Evolutionary conservation across 2,797 vertebrate genomes (phyloP), one percentile per base, ranked within the genome.

Genomic region (Cirrhinus molitorella): DNA sequence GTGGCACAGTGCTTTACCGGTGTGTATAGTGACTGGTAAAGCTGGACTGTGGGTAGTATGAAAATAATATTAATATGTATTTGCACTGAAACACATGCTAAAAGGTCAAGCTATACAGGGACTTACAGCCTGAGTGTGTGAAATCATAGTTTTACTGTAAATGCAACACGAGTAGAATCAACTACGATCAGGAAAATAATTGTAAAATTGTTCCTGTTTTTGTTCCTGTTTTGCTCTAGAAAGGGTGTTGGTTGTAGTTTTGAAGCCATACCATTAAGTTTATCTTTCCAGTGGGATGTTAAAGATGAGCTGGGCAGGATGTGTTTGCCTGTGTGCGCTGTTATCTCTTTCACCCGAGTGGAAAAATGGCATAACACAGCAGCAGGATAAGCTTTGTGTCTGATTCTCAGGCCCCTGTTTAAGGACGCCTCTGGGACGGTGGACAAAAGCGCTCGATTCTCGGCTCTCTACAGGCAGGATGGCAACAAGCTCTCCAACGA

Each of bases 401-500:
- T 81, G 13, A 84, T 78, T 77, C 70, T 28, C 88, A 99, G 98
- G 92, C 95, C 96, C 0, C 89, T 99, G 83, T 99, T 99, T 93
- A 98, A 96, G 93, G 98, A 99, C 79, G 91, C 95, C 2, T 96
- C 95, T n/a, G 97, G 98, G 92, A 96, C 94, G 21, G 90, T 99
- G 91, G 98, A 99, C 93, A 98, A 97, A 94, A 94, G 90, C 59
- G 91, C 95, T 91, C 95, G 97, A 49, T 99, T 99, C 94, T 98
- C 98, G 47, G 92, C 97, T 83, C 94, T 99, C 66, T 99, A 98
- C 93, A 94, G 96, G 85, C 98, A 99, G 91, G 98, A 99, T 92
- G 97, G 98, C 94, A 98, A 96, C 93, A 99, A 97, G 87, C 95
- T 99, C 81, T 98, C 98, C 68, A 97, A 99, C 25, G 98, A 99